Evolutionary conservation across 2,797 vertebrate species (phyloP), one percentile per base, ranked within the genome.

Genomic region (Chromobotia macracanthus): DNA sequence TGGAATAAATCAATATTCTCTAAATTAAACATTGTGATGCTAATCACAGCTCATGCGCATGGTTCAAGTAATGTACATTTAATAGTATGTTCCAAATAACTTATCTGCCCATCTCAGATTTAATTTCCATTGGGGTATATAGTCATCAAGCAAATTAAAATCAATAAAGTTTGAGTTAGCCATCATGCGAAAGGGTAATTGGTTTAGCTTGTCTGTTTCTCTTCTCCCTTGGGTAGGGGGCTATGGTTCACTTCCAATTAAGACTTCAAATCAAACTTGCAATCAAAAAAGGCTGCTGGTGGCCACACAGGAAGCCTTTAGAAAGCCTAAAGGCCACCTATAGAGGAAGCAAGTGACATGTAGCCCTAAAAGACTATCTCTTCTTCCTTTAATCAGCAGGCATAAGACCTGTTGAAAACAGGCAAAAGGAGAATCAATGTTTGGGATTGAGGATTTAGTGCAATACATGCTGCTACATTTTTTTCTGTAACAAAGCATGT

Each of bases 241-340:
- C 44, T 18, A 35, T 50, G 70, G 71, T 75, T 85, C 72, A 73
- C 71, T 79, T 81, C 78, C 80, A 65, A 84, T 87, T 88, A 84
- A 77, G 78, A 80, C 60, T 82, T 75, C n/a, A n/a, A n/a, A n/a
- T n/a, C n/a, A n/a, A n/a, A n/a, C n/a, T 61, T 46, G 73, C 83
- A 77, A 79, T 46, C 84, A 85, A 77, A 85, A 82, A 83, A 82
- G 65, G 65, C 60, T 6, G 38, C 38, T 38, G 38, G 38, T 38
- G 38, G 38, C 68, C 78, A 58, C 84, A 83, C 79, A 18, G 48
- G 11, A 31, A 56, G 12, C 72, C 31, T 44, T 55, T 79, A 63
- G 25, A 53, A 38, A 48, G 18, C 41, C 41, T 28, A n/a, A 72
- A 35, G 83, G 15, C 55, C 79, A 68, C 61, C 77, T 73, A 12